A percentile compares a stretch with the other conserved stretches of the same genome.
These are phyloP conservation scores for Batillaria attramentaria DNA, from an alignment of 1,140 invertebrate genomes.

Conservation along the genomic window DNA sequence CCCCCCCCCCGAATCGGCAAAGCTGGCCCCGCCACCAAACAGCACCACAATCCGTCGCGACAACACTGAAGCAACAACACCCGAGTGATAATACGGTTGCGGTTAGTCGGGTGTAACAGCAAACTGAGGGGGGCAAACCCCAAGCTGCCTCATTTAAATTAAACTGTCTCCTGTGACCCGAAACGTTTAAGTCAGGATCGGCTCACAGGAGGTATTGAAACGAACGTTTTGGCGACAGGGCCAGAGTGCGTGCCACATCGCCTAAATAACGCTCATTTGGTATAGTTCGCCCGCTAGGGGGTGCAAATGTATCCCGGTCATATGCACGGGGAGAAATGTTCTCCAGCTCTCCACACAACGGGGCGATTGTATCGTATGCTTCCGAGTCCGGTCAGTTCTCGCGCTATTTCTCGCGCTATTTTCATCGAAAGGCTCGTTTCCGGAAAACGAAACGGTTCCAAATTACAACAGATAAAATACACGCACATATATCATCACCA, in stretches of 20 bases:
- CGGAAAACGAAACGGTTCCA: background rate
- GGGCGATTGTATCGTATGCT: background rate
- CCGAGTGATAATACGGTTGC: no score
- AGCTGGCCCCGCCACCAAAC: background rate
- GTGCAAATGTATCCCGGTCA: background rate
- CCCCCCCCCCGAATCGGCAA: no score
- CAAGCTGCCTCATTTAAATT: no score
- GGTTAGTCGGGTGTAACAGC: no score
- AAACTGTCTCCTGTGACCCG: no score
- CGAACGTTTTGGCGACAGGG: no score
- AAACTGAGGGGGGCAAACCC: no score
- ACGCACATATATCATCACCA: background rate
- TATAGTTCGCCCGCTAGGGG: background rate
- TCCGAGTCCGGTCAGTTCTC: background rate
- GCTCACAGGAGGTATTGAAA: no score
- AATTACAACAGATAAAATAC: background rate
- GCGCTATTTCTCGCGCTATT: background rate
- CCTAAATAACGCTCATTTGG: background rate
- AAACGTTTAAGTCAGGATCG: no score
- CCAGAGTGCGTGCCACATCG: background rate
- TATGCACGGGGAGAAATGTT: background rate
- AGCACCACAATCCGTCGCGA: background rate
- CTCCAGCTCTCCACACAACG: background rate
- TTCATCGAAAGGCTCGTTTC: background rate
- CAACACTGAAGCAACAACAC: background rate